Evolutionary conservation across 2,888 invertebrate species (phyloP).

Genomic region (Cacoxenus indagator): DNA sequence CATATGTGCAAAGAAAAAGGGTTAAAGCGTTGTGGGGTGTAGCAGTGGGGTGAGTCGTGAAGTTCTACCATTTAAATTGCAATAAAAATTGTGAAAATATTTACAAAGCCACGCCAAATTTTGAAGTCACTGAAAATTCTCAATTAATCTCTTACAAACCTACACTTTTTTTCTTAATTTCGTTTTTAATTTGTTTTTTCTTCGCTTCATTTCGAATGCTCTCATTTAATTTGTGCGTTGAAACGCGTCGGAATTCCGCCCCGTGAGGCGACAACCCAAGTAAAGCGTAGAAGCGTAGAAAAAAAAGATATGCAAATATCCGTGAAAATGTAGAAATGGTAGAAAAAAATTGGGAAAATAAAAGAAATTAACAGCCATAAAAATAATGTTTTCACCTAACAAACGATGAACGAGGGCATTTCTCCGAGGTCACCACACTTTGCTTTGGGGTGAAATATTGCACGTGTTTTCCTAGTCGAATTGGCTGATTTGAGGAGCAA

Average conservation of each 20-base stretch:
- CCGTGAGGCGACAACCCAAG: background rate
- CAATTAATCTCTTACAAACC: constrained; percentile 39
- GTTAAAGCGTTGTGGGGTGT: background rate
- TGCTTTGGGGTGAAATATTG: constrained; percentile 30
- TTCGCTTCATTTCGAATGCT: constrained; percentile 12
- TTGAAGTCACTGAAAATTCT: constrained; percentile 44
- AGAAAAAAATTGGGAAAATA: constrained; percentile 49
- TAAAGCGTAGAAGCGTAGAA: background rate
- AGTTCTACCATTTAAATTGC: constrained; percentile 9
- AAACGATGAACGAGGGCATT: constrained; percentile 34
- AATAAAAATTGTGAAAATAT: constrained; percentile 20
- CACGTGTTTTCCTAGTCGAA: constrained; percentile 48
- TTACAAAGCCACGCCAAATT: constrained; percentile 3
- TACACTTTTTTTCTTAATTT: constrained; percentile 22
- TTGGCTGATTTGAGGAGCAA: background rate
- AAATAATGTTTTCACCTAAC: constrained; percentile 66
- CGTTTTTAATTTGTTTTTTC: constrained; percentile 9
- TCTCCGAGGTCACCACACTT: background rate
- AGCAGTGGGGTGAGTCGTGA: background rate
- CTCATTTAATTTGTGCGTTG: constrained; percentile 15
- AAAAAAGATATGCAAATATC: constrained; percentile 60
- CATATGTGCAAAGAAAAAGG: constrained; percentile 24
- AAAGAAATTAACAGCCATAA: constrained; percentile 66
- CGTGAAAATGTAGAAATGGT: constrained; percentile 58
- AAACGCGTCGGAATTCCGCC: constrained; percentile 38